A percentile compares a stretch with the other conserved stretches of the same genome.
Evolutionary conservation across 1,140 invertebrate genomes (phyloP).

Genomic region (Protaetia brevitarsis): DNA sequence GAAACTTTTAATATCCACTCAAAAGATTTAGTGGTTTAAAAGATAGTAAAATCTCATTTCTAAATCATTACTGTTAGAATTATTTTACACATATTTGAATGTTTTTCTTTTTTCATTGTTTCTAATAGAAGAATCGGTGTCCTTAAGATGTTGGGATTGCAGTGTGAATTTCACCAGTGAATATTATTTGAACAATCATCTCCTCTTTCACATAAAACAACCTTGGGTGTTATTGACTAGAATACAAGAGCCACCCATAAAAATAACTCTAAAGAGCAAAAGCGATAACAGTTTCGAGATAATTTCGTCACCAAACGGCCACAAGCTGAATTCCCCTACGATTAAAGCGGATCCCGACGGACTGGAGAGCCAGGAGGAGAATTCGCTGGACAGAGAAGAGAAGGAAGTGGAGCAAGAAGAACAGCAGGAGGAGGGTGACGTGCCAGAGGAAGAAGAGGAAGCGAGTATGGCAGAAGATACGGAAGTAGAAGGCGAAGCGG

Average conservation of each 20-base stretch:
- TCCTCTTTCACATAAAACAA: slow-evolving; percentile 41
- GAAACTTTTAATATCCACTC: too few species aligned
- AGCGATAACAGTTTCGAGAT: slow-evolving; percentile 39
- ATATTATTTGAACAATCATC: slow-evolving; percentile 38
- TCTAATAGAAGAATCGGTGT: background rate
- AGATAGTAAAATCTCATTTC: too few species aligned
- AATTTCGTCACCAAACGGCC: slow-evolving; percentile 32
- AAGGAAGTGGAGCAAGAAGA: background rate
- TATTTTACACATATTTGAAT: background rate
- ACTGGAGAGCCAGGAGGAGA: slow-evolving; percentile 13
- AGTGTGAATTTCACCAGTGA: slow-evolving; percentile 39
- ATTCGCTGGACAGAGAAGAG: background rate
- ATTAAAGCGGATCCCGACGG: background rate
- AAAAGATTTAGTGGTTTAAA: too few species aligned
- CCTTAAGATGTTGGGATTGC: slow-evolving; percentile 39
- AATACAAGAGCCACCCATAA: slow-evolving; percentile 35
- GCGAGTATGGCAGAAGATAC: slow-evolving; percentile 1
- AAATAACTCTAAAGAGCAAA: slow-evolving; percentile 38
- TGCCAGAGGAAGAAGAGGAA: background rate
- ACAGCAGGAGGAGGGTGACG: background rate
- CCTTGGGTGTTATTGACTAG: slow-evolving; percentile 36
- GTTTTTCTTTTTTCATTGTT: background rate
- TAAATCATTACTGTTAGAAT: too few species aligned
- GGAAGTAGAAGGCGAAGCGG: background rate
- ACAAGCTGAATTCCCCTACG: background rate